A percentile compares a stretch with the other conserved stretches of the same genome.
phyloP scores from a whole-genome alignment of 2,797 vertebrate genomes.

The Adelosebastes latens region DNA sequence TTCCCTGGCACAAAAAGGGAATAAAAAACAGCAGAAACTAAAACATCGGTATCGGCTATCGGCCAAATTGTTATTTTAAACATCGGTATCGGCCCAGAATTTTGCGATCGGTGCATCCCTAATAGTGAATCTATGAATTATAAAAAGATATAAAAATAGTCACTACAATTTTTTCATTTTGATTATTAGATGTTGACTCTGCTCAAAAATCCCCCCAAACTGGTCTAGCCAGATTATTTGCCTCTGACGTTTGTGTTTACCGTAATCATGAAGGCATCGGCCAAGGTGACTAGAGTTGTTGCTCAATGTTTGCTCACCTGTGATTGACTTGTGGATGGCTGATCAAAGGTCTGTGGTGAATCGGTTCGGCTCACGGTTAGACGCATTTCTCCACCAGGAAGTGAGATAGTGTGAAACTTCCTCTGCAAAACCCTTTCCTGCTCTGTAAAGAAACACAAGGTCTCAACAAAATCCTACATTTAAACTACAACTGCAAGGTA shows the following conservation, averaged over 20 bases:
- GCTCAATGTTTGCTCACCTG: conserved; percentile 3
- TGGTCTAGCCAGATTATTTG: background rate
- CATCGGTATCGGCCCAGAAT: too few relatives aligned
- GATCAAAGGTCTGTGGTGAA: conserved; percentile 1
- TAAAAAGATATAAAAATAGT: background rate
- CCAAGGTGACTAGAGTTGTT: background rate
- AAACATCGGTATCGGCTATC: too few relatives aligned
- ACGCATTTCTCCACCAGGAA: conserved; percentile 18
- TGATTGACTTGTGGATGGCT: background rate
- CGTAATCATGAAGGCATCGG: accelerated
- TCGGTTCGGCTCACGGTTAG: conserved; percentile 40
- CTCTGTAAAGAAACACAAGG: conserved; percentile 26
- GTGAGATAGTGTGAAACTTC: conserved; percentile 46
- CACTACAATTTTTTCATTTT: too few relatives aligned
- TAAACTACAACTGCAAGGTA: background rate
- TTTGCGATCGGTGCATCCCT: too few relatives aligned
- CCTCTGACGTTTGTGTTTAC: background rate
- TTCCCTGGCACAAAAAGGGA: too few relatives aligned
- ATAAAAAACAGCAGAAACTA: too few relatives aligned
- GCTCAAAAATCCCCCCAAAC: background rate
- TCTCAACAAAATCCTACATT: background rate
- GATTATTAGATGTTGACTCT: background rate
- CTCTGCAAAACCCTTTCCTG: conserved; percentile 66
- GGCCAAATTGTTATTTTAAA: too few relatives aligned
- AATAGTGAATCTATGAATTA: background rate